A percentile compares a stretch with the other conserved stretches of the same genome.
These are phyloP conservation scores for Cricetomys ansorgei DNA, from an alignment of 2,113 vertebrate genomes.

Conservation along the genomic window DNA sequence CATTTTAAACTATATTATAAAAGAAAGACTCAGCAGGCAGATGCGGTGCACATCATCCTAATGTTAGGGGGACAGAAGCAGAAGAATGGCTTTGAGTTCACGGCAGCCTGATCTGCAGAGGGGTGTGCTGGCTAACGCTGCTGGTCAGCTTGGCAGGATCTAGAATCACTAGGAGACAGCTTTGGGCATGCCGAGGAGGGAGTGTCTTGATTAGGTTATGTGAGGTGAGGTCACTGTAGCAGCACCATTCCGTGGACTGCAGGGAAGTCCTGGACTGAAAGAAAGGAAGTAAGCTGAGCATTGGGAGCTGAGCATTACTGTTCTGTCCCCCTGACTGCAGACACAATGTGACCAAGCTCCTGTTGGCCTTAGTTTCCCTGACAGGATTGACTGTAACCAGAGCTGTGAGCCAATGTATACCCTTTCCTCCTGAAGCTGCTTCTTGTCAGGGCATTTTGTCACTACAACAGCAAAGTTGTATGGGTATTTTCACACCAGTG, in stretches of 20 bases:
- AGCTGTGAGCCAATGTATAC: not conserved
- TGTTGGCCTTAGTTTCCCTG: not conserved
- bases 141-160: not conserved
- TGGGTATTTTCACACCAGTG: not conserved
- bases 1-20: not conserved
- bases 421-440: not conserved
- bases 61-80: not conserved
- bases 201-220: not conserved
- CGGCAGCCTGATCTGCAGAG: too few relatives aligned
- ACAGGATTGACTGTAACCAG: not conserved
- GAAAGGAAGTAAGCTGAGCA: not conserved
- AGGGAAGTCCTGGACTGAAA: not conserved
- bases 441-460: not conserved
- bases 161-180: not conserved
- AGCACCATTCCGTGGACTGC: not conserved
- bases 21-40: not conserved
- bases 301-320: fast-evolving
- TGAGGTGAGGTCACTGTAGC: not conserved
- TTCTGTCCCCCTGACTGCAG: not conserved
- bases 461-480: not conserved
- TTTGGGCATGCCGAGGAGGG: not conserved
- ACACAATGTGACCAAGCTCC: not conserved
- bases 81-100: not conserved
- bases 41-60: not conserved
- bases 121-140: not conserved